Percentiles rank a stretch among this genome's conserved stretches.
Conservation (phyloP, 2,797 vertebrate species). For the Oreortyx pictus region DNA sequence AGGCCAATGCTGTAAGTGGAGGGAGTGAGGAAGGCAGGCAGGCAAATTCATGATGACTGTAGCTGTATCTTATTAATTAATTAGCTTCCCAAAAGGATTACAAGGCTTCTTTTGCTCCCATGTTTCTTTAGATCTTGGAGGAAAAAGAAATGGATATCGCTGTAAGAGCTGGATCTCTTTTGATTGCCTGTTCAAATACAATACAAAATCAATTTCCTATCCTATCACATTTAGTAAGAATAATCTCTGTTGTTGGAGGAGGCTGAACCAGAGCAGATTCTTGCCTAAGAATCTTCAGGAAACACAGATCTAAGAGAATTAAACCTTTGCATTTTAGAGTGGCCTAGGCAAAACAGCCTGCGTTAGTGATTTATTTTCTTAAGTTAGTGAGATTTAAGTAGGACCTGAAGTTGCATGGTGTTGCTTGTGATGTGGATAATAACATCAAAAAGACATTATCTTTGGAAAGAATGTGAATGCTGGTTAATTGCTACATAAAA, state of each 20-base stretch:
- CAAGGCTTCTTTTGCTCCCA: constrained; percentile 19
- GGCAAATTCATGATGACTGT: constrained; percentile 49
- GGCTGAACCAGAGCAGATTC: background rate
- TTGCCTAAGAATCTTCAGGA: background rate
- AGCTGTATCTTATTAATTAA: constrained; percentile 37
- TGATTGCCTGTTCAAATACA: background rate
- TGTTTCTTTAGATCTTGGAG: background rate
- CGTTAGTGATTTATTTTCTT: background rate
- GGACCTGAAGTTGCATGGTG: background rate
- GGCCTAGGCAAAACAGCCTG: background rate
- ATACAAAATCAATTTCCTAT: background rate
- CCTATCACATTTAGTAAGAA: background rate
- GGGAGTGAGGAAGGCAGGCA: constrained; percentile 1
- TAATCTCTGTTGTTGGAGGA: background rate
- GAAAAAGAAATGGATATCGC: background rate
- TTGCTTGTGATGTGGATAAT: background rate
- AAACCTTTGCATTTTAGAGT: background rate
- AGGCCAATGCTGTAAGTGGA: constrained; percentile 4
- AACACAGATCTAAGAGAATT: background rate
- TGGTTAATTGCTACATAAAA: background rate
- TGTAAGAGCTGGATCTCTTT: background rate
- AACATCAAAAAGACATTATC: background rate
- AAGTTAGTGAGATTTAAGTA: background rate
- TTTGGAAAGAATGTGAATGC: background rate
- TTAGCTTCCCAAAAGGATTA: constrained; percentile 35